These are phyloP conservation scores for Drosophila burlai DNA, from an alignment of 1,140 invertebrate genomes.

Conservation along the genomic window DNA sequence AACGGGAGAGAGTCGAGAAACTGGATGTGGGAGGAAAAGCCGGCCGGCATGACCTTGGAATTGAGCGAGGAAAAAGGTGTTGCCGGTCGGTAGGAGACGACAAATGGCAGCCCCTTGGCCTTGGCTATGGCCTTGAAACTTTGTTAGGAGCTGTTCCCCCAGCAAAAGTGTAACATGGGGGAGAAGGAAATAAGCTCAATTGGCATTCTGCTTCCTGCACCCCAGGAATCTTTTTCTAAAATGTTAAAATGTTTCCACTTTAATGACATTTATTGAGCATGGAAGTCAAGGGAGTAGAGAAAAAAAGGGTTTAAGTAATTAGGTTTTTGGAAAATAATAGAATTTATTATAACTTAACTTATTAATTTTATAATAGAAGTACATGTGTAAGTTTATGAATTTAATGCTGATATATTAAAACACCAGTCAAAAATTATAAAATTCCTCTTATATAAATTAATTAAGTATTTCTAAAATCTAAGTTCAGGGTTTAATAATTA, in stretches of 20 bases:
- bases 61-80: slow-evolving; percentile 53
- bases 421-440: no score
- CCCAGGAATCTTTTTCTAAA: slow-evolving; percentile 36
- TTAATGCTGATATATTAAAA: background rate
- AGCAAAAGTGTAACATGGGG: slow-evolving; percentile 34
- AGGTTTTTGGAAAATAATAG: no score
- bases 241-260: slow-evolving; percentile 56
- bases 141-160: slow-evolving; percentile 36
- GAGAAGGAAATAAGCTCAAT: slow-evolving; percentile 42
- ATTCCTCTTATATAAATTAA: no score
- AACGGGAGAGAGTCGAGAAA: slow-evolving; percentile 24
- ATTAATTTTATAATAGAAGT: no score
- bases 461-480: background rate
- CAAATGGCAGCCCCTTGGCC: slow-evolving; percentile 61
- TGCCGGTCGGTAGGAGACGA: slow-evolving; percentile 38
- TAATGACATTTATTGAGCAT: slow-evolving; percentile 59
- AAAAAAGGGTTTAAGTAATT: background rate
- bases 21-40: slow-evolving; percentile 39
- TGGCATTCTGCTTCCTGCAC: slow-evolving; percentile 33
- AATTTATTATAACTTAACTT: background rate
- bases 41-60: slow-evolving; percentile 75
- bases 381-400: background rate
- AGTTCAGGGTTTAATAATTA: background rate
- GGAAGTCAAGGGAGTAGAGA: background rate
- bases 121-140: slow-evolving; percentile 71